Percentiles rank a stretch among this genome's conserved stretches.
Evolutionary conservation across 2,888 invertebrate genomes (phyloP).

Genomic region (Slavum lentiscoides): DNA sequence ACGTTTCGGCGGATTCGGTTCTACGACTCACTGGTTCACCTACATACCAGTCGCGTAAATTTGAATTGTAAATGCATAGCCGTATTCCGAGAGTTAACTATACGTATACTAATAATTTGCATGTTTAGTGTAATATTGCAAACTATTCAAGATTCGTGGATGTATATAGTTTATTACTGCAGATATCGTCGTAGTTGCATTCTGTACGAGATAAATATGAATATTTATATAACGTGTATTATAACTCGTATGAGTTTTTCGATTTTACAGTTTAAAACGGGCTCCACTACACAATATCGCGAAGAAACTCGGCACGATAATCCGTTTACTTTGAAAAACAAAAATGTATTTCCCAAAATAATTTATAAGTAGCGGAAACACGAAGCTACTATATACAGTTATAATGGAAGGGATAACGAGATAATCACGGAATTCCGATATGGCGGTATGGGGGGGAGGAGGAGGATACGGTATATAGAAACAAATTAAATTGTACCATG

Average conservation of each 20-base stretch:
- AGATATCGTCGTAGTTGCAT: neutral
- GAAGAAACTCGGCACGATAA: neutral
- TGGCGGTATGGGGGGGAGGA: no score
- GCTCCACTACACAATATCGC: no score
- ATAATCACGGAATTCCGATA: neutral
- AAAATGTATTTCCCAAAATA: neutral
- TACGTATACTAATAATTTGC: constrained; percentile 11
- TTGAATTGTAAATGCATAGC: constrained; percentile 37
- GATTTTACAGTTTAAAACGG: no score
- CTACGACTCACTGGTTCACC: neutral
- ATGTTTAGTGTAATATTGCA: constrained; percentile 9
- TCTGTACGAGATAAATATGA: neutral
- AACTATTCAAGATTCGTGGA: neutral
- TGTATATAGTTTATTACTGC: no score
- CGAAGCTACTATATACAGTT: neutral
- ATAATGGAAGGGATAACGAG: neutral
- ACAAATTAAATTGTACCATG: constrained; percentile 13
- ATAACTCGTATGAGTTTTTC: no score
- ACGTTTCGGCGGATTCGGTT: neutral
- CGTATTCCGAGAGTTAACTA: neutral
- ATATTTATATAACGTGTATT: neutral
- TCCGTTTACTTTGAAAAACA: neutral
- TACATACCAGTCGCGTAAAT: neutral
- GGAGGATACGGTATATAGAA: neutral
- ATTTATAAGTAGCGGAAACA: neutral